These are phyloP conservation scores for Ooceraea biroi DNA, from an alignment of 1,140 invertebrate genomes.

Conservation along the genomic window DNA sequence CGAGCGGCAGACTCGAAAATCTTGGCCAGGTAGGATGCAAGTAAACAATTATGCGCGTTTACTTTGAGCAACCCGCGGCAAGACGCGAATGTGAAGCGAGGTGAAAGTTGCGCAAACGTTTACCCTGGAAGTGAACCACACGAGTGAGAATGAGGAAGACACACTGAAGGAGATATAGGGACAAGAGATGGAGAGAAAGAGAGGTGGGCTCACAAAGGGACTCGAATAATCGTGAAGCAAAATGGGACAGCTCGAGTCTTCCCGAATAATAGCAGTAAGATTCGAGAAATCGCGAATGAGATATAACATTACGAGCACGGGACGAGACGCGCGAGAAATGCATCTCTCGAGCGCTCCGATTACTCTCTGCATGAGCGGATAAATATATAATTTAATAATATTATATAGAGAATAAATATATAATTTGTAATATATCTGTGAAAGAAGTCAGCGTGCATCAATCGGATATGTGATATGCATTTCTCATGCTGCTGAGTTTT, in stretches of 20 bases:
- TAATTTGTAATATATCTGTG: no score
- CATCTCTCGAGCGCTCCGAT: no score
- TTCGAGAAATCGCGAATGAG: neutral
- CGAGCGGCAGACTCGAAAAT: conserved; percentile 59
- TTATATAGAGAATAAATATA: no score
- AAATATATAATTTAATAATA: no score
- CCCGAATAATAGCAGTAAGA: neutral
- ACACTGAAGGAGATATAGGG: neutral
- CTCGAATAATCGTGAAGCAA: neutral
- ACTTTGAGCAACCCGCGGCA: conserved; percentile 54
- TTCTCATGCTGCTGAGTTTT: neutral
- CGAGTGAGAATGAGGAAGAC: conserved; percentile 35
- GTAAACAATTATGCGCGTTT: conserved; percentile 70
- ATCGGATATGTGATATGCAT: no score
- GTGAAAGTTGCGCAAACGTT: conserved; percentile 74
- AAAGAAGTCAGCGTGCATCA: neutral
- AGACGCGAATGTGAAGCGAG: conserved; percentile 31
- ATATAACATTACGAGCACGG: neutral
- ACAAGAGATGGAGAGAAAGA: neutral
- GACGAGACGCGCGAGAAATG: neutral
- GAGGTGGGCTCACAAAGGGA: neutral
- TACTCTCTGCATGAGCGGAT: no score
- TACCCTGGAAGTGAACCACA: conserved; percentile 66
- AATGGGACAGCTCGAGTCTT: neutral
- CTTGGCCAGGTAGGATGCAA: conserved; percentile 60